Evolutionary conservation across 2,888 invertebrate genomes (phyloP), one percentile per base, ranked within the genome.

Genomic region (Argyresthia goedartella): DNA sequence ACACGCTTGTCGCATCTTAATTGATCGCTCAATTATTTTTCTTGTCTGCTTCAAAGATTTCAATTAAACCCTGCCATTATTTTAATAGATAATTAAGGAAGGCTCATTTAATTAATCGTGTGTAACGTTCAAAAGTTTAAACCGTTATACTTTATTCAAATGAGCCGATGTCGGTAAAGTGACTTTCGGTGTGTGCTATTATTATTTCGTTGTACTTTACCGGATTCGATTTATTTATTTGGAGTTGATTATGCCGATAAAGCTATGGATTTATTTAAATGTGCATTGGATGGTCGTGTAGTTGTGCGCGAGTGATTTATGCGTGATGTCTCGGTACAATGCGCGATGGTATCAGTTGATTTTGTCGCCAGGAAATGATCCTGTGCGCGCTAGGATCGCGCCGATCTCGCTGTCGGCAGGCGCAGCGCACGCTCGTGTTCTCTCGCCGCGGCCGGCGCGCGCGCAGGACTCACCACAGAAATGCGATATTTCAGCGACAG

Each of bases 11-110:
- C n/a, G n/a, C 39, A 39, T 39, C n/a, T 41, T 81, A 85, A 84
- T 85, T 81, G 80, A 82, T 77, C 78, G 76, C 81, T 81, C 81
- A 79, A 82, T 82, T 81, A 82, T 81, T 81, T 82, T 73, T 80
- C 79, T 72, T 81, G 80, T 80, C 69, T 67, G 60, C 71, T 73
- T 72, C 73, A 76, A 76, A 79, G 69, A 72, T 71, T 73, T 76
- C 76, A 82, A 81, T 82, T 81, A 78, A 82, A 78, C 67, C 66
- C 59, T 70, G 74, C 76, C 78, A 79, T 81, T 79, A 78, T 76
- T 77, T 74, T 74, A 80, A 81, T 81, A 77, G 81, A 77, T 80
- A 82, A 81, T 82, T 84, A 82, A 84, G 76, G 73, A 77, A 81
- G 71, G 69, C 69, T 69, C 72, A 67, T 78, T 73, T 73, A 79